Base-by-base conservation (phyloP, 2,888 invertebrate genomes). In the Mechanitis messenoides region DNA sequence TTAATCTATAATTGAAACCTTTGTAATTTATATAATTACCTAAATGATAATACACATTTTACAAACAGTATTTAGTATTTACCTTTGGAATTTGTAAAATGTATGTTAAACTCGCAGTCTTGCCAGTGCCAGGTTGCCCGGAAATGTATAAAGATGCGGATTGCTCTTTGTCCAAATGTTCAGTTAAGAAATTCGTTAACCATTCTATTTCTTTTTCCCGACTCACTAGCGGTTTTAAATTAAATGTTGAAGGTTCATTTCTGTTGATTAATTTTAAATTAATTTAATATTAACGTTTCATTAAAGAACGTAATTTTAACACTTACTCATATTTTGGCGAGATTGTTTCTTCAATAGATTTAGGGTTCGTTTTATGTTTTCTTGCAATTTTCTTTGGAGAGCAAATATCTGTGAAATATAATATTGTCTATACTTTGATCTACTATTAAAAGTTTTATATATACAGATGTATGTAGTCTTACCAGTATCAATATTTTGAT, bases 121-220 rank as follows among this genome's bases (percentile, higher is more conserved):
- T 98, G 1, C 98, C 99, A 1, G 99, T 99, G 4, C 99, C 99
- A 0, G 99, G 99, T 33, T 97, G 97, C 1, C 99, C 99, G 47
- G 98, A 98, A 53, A 99, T 93, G 80, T 99, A 99, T 59, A 99
- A 78, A 28, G 97, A 96, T 1, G 94, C 95, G 0, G 97, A 94
- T 45, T 90, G 90, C 69, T 92, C 88, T 1, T 91, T 88, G 3
- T 92, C 79, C 60, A 97, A 79, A 79, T 95, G 94, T 9, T 91
- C 86, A 12, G 83, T 80, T 57, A 98, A 89, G 81, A 96, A 97
- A 3, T 85, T 81, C 33, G 92, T 87, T 28, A 99, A 85, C 71
- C 92, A 92, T 3, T 90, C 80, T 7, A 95, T 91, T 84, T 98
- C 96, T 46, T 89, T 85, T 74, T 97, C 96, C 62, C 98, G 91